phyloP scores from a whole-genome alignment of 2,888 invertebrate species.

The Halictus ligatus region DNA sequence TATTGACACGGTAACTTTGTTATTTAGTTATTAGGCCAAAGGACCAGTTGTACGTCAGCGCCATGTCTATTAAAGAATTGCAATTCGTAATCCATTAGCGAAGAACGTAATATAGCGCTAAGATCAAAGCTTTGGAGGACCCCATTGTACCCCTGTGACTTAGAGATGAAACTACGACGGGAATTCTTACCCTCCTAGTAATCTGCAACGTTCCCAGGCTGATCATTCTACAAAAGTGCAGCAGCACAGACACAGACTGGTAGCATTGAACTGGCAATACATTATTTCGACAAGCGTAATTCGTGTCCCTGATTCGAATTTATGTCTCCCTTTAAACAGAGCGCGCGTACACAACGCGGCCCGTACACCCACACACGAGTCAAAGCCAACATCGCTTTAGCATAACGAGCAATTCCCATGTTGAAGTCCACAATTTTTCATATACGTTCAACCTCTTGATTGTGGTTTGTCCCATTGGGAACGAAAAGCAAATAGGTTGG shows the following conservation, averaged over 20 bases:
- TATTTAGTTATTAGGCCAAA: neutral
- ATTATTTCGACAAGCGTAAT: conserved; percentile 47
- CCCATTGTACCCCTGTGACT: neutral
- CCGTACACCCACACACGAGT: neutral
- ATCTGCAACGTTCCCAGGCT: conserved; percentile 23
- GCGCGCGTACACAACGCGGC: conserved; percentile 26
- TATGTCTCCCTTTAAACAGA: conserved; percentile 49
- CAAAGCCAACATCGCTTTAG: neutral
- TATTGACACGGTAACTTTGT: too few relatives aligned
- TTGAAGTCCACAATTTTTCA: conserved; percentile 13
- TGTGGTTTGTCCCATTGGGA: conserved; percentile 20
- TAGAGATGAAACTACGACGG: neutral
- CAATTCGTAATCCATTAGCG: neutral
- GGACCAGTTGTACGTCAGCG: too few relatives aligned
- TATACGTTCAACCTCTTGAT: conserved; percentile 7
- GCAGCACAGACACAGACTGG: neutral
- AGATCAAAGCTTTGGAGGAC: neutral
- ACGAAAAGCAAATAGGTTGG: conserved; percentile 33
- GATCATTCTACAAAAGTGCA: conserved; percentile 29
- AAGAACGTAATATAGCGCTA: neutral
- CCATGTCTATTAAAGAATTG: neutral
- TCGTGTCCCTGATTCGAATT: conserved; percentile 46
- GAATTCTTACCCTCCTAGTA: neutral
- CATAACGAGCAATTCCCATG: conserved; percentile 30
- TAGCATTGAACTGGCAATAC: conserved; percentile 24